Percentiles rank a stretch among this genome's conserved stretches.
phyloP scores from a whole-genome alignment of 2,113 vertebrate species.

The Hyla sarda region DNA sequence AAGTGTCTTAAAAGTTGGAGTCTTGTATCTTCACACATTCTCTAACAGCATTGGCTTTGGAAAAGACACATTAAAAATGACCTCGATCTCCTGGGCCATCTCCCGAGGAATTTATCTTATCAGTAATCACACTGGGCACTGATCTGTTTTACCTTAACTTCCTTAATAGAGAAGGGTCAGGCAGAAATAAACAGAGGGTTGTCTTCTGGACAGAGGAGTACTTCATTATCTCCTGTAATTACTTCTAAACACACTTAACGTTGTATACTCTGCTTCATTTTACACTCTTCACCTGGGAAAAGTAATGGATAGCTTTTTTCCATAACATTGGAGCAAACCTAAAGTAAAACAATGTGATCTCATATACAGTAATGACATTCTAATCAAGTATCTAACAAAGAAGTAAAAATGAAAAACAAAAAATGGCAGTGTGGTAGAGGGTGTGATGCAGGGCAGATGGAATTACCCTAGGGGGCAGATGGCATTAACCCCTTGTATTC shows the following conservation, averaged over 20 bases:
- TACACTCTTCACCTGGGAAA: neutral
- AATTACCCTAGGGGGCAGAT: too few relatives aligned
- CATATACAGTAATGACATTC: neutral
- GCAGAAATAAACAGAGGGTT: constrained; percentile 72
- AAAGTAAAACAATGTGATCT: neutral
- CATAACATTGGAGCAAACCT: neutral
- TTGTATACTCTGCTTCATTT: constrained; percentile 42
- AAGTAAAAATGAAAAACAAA: too few relatives aligned
- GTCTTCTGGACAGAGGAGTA: constrained; percentile 65
- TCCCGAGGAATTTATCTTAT: constrained; percentile 70
- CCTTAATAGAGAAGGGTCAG: constrained; percentile 68
- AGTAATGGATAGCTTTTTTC: neutral
- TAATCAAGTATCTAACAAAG: neutral
- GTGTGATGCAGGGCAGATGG: too few relatives aligned
- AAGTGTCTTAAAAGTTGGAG: neutral
- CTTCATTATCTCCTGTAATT: constrained; percentile 65
- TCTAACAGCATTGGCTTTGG: neutral
- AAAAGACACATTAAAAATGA: constrained; percentile 29
- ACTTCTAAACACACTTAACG: constrained; percentile 62
- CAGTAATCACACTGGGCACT: constrained; percentile 60
- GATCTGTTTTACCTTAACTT: constrained; percentile 70
- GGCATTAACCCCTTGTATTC: too few relatives aligned
- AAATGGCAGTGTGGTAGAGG: too few relatives aligned
- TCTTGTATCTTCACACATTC: constrained; percentile 14
- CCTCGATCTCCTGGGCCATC: constrained; percentile 59